Evolutionary conservation across 2,113 vertebrate species (phyloP).

Genomic region (Prunella fulvescens): DNA sequence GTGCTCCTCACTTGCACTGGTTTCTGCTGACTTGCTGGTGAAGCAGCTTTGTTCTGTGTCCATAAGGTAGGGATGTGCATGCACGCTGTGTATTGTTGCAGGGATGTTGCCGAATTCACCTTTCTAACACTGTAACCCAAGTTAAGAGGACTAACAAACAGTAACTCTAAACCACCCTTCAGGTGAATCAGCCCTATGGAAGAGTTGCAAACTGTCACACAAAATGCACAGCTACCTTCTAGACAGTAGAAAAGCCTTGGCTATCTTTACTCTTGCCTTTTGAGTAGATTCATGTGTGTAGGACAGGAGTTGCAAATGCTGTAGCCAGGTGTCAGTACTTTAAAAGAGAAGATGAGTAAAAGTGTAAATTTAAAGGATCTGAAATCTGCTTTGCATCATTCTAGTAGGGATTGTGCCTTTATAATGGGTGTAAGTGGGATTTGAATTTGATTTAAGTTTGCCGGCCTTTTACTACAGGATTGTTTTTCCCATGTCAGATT

Average conservation of each 20-base stretch:
- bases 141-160: not conserved
- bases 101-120: not conserved
- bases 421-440: not conserved
- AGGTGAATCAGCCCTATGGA: not conserved
- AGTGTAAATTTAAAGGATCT: not conserved
- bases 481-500: not conserved
- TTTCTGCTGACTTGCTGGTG: not conserved
- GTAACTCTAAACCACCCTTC: not conserved
- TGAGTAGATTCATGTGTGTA: not conserved
- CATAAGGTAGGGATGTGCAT: not conserved
- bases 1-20: accelerated
- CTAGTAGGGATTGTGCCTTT: not conserved
- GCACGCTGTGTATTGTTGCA: accelerated
- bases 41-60: not conserved
- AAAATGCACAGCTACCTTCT: not conserved
- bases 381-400: not conserved
- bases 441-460: not conserved
- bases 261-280: not conserved
- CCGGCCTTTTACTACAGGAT: not conserved
- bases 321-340: not conserved
- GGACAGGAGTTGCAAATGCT: not conserved
- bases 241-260: not conserved
- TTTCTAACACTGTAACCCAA: not conserved
- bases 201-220: too few relatives aligned
- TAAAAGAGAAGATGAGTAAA: not conserved